Conservation (phyloP, 2,888 invertebrate genomes). For the Drosophila gaucha region DNA sequence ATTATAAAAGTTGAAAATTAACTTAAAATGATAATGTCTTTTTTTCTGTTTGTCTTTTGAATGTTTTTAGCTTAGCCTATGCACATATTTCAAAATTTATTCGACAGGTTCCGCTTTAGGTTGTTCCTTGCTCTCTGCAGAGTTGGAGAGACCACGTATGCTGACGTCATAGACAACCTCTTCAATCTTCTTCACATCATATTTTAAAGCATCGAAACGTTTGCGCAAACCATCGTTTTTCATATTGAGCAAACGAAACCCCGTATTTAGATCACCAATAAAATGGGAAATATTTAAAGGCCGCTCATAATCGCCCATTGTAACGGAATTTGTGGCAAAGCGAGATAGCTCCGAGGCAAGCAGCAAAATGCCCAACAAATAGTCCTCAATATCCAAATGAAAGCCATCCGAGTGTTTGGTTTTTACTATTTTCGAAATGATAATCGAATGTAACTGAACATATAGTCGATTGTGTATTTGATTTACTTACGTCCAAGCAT, state of each 20-base stretch:
- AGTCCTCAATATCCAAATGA: slow-evolving; percentile 96
- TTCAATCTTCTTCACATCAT: slow-evolving; percentile 97
- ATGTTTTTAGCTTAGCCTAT: slow-evolving; percentile 13
- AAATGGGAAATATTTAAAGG: slow-evolving; percentile 94
- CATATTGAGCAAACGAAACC: slow-evolving; percentile 94
- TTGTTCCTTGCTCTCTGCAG: slow-evolving; percentile 41
- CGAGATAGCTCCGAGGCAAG: slow-evolving; percentile 93
- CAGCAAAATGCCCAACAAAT: slow-evolving; percentile 92
- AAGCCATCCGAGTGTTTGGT: slow-evolving; percentile 89
- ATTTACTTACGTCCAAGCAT: slow-evolving; percentile 90
- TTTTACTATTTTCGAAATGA: slow-evolving; percentile 85
- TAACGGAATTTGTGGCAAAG: slow-evolving; percentile 93
- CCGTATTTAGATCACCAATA: slow-evolving; percentile 94
- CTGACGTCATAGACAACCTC: slow-evolving; percentile 94
- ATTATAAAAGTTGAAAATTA: slow-evolving; percentile 12
- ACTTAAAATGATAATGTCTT: slow-evolving; percentile 10
- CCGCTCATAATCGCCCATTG: slow-evolving; percentile 92
- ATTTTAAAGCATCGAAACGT: slow-evolving; percentile 94
- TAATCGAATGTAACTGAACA: background rate
- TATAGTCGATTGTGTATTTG: slow-evolving; percentile 1
- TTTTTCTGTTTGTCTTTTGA: background rate
- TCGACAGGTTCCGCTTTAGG: slow-evolving; percentile 23
- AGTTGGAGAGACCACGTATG: slow-evolving; percentile 88
- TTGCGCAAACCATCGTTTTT: slow-evolving; percentile 96
- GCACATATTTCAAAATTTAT: slow-evolving; percentile 15